Evolutionary conservation across 2,113 vertebrate species (phyloP).

Genomic region (Physeter macrocephalus): DNA sequence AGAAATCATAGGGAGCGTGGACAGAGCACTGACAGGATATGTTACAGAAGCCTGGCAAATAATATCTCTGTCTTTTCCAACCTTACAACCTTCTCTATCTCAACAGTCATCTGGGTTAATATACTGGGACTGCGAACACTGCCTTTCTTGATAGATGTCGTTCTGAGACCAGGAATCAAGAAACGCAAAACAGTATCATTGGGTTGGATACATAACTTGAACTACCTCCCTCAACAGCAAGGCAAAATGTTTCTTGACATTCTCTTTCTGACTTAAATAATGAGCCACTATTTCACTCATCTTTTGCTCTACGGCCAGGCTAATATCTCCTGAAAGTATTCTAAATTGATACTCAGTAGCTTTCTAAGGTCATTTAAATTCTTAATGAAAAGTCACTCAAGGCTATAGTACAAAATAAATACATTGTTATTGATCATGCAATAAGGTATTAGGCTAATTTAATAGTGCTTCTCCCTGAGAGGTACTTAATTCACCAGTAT

Average conservation of each 20-base stretch:
- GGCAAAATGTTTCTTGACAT: conserved; percentile 29
- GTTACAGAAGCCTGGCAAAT: not conserved
- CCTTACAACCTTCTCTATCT: not conserved
- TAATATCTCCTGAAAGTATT: conserved; percentile 73
- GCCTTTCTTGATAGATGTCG: not conserved
- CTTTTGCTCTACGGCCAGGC: conserved; percentile 67
- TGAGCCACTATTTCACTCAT: conserved; percentile 63
- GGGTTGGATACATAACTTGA: not conserved
- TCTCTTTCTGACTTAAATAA: conserved; percentile 53
- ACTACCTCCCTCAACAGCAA: not conserved
- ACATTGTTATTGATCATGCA: conserved; percentile 84
- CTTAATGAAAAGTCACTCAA: conserved; percentile 82
- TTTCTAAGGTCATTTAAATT: conserved; percentile 81
- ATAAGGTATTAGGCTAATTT: conserved; percentile 82
- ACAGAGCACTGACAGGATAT: not conserved
- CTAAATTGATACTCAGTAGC: conserved; percentile 78
- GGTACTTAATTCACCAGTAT: conserved; percentile 61
- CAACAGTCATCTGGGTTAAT: not conserved
- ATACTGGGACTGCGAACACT: not conserved
- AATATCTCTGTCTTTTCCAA: not conserved
- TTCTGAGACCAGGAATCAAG: not conserved
- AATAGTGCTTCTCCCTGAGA: conserved; percentile 68
- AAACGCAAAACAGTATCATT: not conserved
- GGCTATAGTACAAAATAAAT: conserved; percentile 82
- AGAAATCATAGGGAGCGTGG: not conserved